These are phyloP conservation scores for Cabera pusaria DNA, from an alignment of 2,888 invertebrate genomes.

Conservation along the genomic window DNA sequence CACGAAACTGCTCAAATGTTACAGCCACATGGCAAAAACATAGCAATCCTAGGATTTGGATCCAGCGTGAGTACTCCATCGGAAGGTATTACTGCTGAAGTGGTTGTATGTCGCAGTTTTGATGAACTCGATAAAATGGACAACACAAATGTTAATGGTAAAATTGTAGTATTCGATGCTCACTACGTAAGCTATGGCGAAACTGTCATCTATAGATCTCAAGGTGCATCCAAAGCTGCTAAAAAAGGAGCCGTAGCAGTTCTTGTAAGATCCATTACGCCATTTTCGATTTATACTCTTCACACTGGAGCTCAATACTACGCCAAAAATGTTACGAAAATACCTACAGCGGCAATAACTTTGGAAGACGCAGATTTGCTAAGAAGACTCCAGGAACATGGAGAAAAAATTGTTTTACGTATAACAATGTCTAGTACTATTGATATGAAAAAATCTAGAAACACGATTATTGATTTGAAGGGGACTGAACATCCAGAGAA, in stretches of 20 bases:
- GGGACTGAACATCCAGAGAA: slow-evolving; percentile 72
- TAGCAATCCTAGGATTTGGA: slow-evolving; percentile 88
- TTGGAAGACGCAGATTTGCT: slow-evolving; percentile 90
- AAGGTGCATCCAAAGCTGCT: slow-evolving; percentile 87
- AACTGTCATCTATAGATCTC: slow-evolving; percentile 85
- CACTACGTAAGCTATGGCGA: slow-evolving; percentile 84
- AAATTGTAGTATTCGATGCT: slow-evolving; percentile 90
- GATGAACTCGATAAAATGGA: slow-evolving; percentile 83
- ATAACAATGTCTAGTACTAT: slow-evolving; percentile 86
- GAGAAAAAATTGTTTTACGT: slow-evolving; percentile 62
- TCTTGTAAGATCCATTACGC: slow-evolving; percentile 88
- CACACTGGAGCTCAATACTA: slow-evolving; percentile 89
- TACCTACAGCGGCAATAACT: slow-evolving; percentile 89
- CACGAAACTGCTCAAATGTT: slow-evolving; percentile 85
- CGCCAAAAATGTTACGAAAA: slow-evolving; percentile 80
- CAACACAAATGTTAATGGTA: slow-evolving; percentile 79
- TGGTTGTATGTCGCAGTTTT: slow-evolving; percentile 87
- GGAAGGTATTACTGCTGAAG: slow-evolving; percentile 87
- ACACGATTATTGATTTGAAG: slow-evolving; percentile 87
- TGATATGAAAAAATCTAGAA: slow-evolving; percentile 85
- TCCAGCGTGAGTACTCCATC: slow-evolving; percentile 86
- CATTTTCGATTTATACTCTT: slow-evolving; percentile 88
- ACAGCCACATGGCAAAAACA: slow-evolving; percentile 81
- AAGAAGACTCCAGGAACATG: slow-evolving; percentile 82
- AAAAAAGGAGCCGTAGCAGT: slow-evolving; percentile 89